Evolutionary conservation across 2,888 invertebrate species (phyloP), one percentile per base, ranked within the genome.

Genomic region (Drosophila anomelani): DNA sequence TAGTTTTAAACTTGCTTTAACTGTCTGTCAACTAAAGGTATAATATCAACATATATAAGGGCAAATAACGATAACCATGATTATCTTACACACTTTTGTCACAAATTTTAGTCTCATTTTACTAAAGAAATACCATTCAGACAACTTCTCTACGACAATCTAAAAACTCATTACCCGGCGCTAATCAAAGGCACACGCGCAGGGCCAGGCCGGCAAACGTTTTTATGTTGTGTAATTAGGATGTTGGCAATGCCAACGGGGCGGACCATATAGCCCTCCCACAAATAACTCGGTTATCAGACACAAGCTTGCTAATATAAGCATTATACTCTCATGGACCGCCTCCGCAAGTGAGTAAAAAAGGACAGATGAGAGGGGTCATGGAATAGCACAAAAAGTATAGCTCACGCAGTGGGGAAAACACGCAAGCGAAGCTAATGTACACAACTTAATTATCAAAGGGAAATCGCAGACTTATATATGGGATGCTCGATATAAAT

Each of bases 401-500:
- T 32, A 15, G 54, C 57, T 38, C 76, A 67, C 71, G 60, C 67
- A 63, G 63, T 36, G 36, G 67, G 54, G 53, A 55, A 47, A 43
- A 68, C 72, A 69, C 77, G 66, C 81, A 76, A 71, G 67, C 75
- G 49, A 54, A 61, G 67, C 76, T 72, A 57, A 79, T 70, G 69
- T 74, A 70, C 47, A 76, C 83, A 76, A 72, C 80, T 85, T 85
- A 80, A 85, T 85, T 84, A 84, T 78, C 66, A 67, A 74, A 77
- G 53, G 61, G 66, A 72, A 73, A 75, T 76, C 56, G 55, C 74
- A 70, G 57, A 67, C 69, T 61, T 74, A 66, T 75, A 62, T 77
- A 70, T 75, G 66, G 66, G 64, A 78, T 64, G 75, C 72, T 58
- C 75, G 59, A 66, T 77, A 80, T 72, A 72, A 69, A 63, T 77